Percentiles rank a stretch among this genome's conserved stretches.
phyloP scores from a whole-genome alignment of 2,797 vertebrate species.

The Scolopax bukidnonensis region DNA sequence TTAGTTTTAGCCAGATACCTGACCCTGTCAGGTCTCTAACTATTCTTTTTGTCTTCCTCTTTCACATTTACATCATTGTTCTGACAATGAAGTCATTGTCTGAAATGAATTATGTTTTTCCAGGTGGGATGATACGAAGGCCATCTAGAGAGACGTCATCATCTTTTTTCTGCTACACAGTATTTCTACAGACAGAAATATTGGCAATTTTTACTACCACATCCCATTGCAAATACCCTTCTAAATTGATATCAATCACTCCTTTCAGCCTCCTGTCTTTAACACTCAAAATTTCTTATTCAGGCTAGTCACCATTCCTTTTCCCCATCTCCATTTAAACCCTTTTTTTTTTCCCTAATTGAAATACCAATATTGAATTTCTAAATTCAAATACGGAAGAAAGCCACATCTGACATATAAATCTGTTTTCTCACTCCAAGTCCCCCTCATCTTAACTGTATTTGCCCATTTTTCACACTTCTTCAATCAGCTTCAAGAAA shows the following conservation, averaged over 20 bases:
- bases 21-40: not conserved
- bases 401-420: not conserved
- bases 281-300: not conserved
- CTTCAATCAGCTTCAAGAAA: not conserved
- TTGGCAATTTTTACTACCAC: not conserved
- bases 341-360: not conserved
- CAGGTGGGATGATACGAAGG: not conserved
- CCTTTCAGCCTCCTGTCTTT: not conserved
- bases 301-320: not conserved
- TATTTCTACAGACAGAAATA: not conserved
- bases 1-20: not conserved
- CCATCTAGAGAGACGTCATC: not conserved
- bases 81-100: not conserved
- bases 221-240: not conserved
- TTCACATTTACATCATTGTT: not conserved
- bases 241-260: not conserved
- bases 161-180: not conserved
- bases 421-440: not conserved
- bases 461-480: not conserved
- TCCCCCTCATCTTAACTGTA: not conserved
- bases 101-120: not conserved
- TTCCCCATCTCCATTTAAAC: not conserved
- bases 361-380: not conserved
- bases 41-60: not conserved
- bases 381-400: not conserved